These are phyloP conservation scores for crab-eating macaque (Macaca fascicularis) DNA, from an alignment of 2,113 vertebrate genomes.

Conservation along the genomic window DNA sequence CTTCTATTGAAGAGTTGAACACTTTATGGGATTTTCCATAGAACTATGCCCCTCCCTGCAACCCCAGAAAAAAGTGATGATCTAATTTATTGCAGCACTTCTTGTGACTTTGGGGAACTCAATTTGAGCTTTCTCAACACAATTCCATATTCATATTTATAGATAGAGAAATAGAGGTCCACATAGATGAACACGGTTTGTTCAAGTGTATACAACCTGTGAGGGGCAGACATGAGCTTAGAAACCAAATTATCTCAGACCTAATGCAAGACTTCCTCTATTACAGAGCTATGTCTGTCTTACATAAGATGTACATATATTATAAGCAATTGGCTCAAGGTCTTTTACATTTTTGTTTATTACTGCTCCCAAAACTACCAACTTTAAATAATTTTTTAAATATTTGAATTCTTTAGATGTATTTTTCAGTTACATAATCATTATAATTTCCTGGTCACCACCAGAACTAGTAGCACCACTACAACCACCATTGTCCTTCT, in stretches of 20 bases:
- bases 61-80: too few species aligned
- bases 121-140: neutral
- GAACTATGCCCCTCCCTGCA: accelerated
- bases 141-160: neutral
- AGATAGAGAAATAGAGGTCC: neutral
- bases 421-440: neutral
- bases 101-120: neutral
- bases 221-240: neutral
- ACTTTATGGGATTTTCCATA: neutral
- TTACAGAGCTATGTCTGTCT: neutral
- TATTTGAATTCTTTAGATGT: neutral
- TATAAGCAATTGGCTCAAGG: neutral
- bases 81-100: neutral
- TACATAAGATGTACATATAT: neutral
- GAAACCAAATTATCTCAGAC: neutral
- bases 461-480: too few species aligned
- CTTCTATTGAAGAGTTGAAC: neutral
- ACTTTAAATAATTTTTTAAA: neutral
- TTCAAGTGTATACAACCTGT: neutral
- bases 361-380: neutral
- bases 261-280: neutral
- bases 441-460: neutral
- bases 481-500: neutral
- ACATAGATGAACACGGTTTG: neutral
- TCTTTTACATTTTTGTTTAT: neutral